Evolutionary conservation across 2,797 vertebrate species (phyloP).

Genomic region (Champsocephalus esox): DNA sequence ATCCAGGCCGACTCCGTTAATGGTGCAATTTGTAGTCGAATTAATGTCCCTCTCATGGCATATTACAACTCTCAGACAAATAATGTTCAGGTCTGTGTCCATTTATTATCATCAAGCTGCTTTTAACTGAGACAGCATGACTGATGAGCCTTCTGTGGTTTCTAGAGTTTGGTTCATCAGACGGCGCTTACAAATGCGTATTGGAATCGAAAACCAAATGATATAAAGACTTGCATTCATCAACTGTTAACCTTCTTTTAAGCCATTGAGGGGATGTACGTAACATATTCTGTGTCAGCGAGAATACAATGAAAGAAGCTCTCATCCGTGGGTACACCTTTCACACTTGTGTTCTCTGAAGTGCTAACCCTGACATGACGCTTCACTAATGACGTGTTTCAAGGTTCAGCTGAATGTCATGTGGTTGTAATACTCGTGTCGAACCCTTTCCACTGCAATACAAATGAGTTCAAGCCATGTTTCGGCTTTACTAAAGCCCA

Average conservation of each 20-base stretch:
- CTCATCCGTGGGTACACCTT: background rate
- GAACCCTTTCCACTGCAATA: background rate
- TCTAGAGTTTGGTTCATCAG: background rate
- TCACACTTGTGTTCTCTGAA: background rate
- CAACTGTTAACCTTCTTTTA: background rate
- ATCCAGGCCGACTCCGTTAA: slow-evolving; percentile 11
- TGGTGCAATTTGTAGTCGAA: slow-evolving; percentile 18
- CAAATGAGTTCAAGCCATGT: background rate
- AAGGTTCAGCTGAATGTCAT: background rate
- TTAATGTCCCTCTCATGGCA: slow-evolving; percentile 18
- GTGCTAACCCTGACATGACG: background rate
- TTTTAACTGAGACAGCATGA: slow-evolving; percentile 7
- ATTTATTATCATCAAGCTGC: slow-evolving; percentile 30
- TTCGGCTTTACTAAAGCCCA: background rate
- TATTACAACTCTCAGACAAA: slow-evolving; percentile 22
- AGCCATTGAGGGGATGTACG: background rate
- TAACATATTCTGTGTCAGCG: background rate
- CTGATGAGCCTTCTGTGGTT: slow-evolving; percentile 1
- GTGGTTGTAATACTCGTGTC: background rate
- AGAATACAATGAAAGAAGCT: background rate
- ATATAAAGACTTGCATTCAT: background rate
- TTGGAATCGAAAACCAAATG: background rate
- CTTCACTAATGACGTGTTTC: background rate
- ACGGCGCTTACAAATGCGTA: background rate
- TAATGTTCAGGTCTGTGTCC: slow-evolving; percentile 13